Percentiles rank a stretch among this genome's conserved stretches.
Conservation (phyloP, 2,113 vertebrate species). For the Lophotis ruficrista region DNA sequence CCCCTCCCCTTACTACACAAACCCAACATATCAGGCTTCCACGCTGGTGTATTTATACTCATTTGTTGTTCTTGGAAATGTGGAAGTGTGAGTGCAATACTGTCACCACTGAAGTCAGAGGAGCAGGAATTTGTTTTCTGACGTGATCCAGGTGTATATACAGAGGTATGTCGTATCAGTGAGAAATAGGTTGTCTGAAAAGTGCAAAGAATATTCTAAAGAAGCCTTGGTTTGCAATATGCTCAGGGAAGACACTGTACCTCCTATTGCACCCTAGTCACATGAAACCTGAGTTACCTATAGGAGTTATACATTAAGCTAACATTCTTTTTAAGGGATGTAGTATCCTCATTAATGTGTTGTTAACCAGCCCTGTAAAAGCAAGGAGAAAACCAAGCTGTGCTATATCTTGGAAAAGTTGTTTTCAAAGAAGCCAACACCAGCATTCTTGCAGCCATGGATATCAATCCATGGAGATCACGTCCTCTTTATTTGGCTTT, state of each 20-base stretch:
- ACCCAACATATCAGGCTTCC: neutral
- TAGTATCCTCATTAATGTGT: neutral
- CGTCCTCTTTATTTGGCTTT: neutral
- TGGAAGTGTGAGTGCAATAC: neutral
- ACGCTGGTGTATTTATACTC: neutral
- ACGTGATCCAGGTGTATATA: fast-evolving
- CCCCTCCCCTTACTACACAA: too few relatives aligned
- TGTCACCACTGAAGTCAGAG: neutral
- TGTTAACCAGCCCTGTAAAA: neutral
- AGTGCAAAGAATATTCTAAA: neutral
- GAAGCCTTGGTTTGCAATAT: neutral
- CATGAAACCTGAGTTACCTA: neutral
- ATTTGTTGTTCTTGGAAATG: neutral
- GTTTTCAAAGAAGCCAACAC: neutral
- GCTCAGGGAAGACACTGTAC: neutral
- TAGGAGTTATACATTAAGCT: neutral
- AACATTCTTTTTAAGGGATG: neutral
- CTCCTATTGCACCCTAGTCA: neutral
- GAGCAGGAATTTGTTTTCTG: neutral
- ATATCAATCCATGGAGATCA: neutral
- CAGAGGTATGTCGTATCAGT: neutral
- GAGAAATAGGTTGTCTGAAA: neutral
- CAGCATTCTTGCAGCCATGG: neutral
- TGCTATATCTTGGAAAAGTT: neutral
- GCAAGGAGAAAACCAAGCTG: neutral